Evolutionary conservation across 1,140 invertebrate genomes (phyloP).

Genomic region (Macrosteles quadrilineatus): DNA sequence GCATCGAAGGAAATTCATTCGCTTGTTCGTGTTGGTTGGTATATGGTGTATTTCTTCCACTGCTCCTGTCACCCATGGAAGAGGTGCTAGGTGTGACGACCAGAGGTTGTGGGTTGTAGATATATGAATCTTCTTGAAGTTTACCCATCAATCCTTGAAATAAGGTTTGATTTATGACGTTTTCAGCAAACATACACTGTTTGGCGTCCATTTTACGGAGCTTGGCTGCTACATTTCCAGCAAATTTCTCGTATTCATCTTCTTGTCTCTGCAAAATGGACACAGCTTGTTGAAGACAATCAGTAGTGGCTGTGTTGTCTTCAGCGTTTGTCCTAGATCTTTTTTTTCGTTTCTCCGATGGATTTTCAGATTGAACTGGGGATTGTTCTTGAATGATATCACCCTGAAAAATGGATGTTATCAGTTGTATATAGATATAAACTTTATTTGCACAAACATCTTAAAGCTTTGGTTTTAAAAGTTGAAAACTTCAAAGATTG

Average conservation of each 20-base stretch:
- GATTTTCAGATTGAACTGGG: neutral
- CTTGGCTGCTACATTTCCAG: conserved; percentile 18
- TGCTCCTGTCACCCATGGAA: no score
- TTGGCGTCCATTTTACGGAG: conserved; percentile 12
- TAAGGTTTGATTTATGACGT: conserved; percentile 12
- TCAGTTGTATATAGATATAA: neutral
- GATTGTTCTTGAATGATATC: no score
- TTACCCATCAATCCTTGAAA: conserved; percentile 23
- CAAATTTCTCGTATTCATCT: conserved; percentile 8
- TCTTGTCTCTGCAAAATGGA: conserved; percentile 2
- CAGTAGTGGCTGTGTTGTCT: conserved; percentile 10
- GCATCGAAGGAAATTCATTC: neutral
- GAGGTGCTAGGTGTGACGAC: no score
- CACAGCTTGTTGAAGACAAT: conserved; percentile 18
- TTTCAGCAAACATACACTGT: conserved; percentile 13
- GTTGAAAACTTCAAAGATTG: no score
- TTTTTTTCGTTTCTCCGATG: conserved; percentile 11
- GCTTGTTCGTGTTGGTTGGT: no score
- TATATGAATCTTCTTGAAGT: no score
- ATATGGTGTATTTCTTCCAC: no score
- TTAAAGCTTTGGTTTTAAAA: no score
- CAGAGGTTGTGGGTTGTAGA: no score
- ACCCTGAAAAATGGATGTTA: no score
- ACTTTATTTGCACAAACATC: neutral
- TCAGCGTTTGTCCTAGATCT: conserved; percentile 3